A percentile compares a stretch with the other conserved stretches of the same genome.
Conservation (phyloP, 2,888 invertebrate species). For the Lymantria monacha region DNA sequence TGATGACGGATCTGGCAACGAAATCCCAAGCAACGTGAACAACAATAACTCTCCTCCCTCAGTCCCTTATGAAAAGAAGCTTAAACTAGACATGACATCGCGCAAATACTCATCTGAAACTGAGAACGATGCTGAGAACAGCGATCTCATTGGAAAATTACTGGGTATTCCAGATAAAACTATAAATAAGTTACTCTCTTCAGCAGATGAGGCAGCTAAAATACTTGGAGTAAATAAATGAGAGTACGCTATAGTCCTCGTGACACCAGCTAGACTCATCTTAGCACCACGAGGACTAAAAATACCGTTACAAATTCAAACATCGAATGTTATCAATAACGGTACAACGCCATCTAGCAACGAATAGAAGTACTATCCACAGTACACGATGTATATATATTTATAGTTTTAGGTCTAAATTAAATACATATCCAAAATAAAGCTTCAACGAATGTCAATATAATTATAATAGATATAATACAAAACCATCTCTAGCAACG, state of each 20-base stretch:
- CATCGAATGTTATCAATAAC: constrained; percentile 40
- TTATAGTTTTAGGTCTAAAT: constrained; percentile 17
- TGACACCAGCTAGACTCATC: constrained; percentile 72
- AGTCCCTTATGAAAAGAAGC: constrained; percentile 79
- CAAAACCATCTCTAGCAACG: constrained; percentile 52
- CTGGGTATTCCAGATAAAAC: constrained; percentile 93
- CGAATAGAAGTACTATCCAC: constrained; percentile 43
- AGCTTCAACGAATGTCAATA: constrained; percentile 24
- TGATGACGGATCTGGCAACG: constrained; percentile 71
- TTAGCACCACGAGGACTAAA: constrained; percentile 76
- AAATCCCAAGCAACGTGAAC: constrained; percentile 76
- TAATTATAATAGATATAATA: constrained; percentile 6
- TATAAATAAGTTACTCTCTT: constrained; percentile 91
- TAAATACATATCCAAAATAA: constrained; percentile 17
- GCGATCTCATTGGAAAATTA: constrained; percentile 93
- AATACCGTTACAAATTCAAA: constrained; percentile 44
- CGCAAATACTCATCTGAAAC: constrained; percentile 75
- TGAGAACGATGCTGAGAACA: constrained; percentile 81
- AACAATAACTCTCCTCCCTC: constrained; percentile 82
- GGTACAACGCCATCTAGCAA: constrained; percentile 60
- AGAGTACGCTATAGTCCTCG: constrained; percentile 80
- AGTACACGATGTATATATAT: constrained; percentile 9
- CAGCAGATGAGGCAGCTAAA: constrained; percentile 93
- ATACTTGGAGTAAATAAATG: constrained; percentile 91
- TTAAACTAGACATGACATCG: constrained; percentile 72